These are phyloP conservation scores for Cyprinella venusta DNA, from an alignment of 2,797 vertebrate species.

Conservation along the genomic window DNA sequence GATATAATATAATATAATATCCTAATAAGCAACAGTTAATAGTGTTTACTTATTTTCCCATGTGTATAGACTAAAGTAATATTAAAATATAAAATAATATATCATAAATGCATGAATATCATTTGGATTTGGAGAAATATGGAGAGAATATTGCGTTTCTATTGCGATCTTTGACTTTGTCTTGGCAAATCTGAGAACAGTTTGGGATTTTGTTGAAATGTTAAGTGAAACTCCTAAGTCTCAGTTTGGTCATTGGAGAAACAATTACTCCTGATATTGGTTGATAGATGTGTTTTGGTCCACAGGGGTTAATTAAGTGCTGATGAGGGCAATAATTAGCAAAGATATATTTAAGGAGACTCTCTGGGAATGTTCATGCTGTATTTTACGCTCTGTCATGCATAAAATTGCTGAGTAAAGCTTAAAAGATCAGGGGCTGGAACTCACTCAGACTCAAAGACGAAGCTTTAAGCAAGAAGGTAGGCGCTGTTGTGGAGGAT, in stretches of 20 bases:
- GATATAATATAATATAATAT: too few relatives aligned
- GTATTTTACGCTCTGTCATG: constrained; percentile 9
- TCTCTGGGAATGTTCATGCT: not conserved
- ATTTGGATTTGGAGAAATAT: not conserved
- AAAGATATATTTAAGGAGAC: not conserved
- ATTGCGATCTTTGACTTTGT: not conserved
- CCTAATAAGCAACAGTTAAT: too few relatives aligned
- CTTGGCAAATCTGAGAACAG: not conserved
- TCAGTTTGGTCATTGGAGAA: not conserved
- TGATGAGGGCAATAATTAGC: constrained; percentile 15
- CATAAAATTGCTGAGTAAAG: constrained; percentile 29
- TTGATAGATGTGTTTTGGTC: not conserved
- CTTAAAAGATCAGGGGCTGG: constrained; percentile 10
- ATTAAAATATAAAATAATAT: not conserved
- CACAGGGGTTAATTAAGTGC: constrained; percentile 4
- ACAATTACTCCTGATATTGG: not conserved
- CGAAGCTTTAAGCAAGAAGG: not conserved
- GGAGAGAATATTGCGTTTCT: not conserved
- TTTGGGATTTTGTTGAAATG: not conserved
- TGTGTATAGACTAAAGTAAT: not conserved
- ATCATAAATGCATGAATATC: too few relatives aligned
- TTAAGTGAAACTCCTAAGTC: not conserved
- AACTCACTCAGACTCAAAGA: constrained; percentile 10
- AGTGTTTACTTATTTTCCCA: not conserved
- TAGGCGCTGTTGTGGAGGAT: not conserved